phyloP scores from a whole-genome alignment of 2,888 invertebrate genomes.

The Cataglyphis albicans region DNA sequence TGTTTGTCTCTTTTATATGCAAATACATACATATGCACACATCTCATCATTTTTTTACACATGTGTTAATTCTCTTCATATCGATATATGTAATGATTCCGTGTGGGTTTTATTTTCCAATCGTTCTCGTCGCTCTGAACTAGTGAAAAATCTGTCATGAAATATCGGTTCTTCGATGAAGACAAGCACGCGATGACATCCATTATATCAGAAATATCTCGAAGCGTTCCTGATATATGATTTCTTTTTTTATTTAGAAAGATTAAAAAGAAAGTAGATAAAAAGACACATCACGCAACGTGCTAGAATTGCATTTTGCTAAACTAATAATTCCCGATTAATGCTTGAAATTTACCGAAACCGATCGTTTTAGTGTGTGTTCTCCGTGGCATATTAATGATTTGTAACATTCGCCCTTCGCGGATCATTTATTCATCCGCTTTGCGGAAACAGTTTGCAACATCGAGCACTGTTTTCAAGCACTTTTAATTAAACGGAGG shows the following conservation, averaged over 20 bases:
- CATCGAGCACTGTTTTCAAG: slow-evolving; percentile 10
- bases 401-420: slow-evolving; percentile 8
- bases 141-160: slow-evolving; percentile 15
- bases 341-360: background rate
- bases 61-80: slow-evolving; percentile 17
- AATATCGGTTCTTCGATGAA: slow-evolving; percentile 35
- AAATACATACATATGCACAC: background rate
- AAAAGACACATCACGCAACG: background rate
- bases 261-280: slow-evolving; percentile 44
- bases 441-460: slow-evolving; percentile 17
- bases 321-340: slow-evolving; percentile 15
- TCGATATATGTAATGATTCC: background rate
- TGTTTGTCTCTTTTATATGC: background rate
- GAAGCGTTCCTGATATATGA: background rate
- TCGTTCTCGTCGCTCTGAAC: background rate
- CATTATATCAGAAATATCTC: slow-evolving; percentile 43
- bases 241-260: slow-evolving; percentile 35
- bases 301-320: slow-evolving; percentile 4
- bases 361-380: background rate
- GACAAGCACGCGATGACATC: slow-evolving; percentile 29
- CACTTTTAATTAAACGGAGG: background rate
- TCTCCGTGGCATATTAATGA: slow-evolving; percentile 19
- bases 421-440: slow-evolving; percentile 36
- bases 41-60: slow-evolving; percentile 1
- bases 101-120: slow-evolving; percentile 33